Evolutionary conservation across 1,140 invertebrate species (phyloP), one percentile per base, ranked within the genome.

Genomic region (Drosophila jambulina): DNA sequence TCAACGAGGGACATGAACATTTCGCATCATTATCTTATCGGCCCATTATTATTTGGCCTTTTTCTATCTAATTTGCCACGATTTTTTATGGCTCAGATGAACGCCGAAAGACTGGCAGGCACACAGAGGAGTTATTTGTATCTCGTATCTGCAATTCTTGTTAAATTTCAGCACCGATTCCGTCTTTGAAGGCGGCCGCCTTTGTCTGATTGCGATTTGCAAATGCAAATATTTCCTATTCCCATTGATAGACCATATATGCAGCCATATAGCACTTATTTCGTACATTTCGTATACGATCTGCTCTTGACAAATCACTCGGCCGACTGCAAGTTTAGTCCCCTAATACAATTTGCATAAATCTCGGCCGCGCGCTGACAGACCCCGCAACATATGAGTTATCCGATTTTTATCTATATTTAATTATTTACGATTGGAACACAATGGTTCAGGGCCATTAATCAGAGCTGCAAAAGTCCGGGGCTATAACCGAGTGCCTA

Each of bases 381-480:
- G 42, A 36, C 46, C n/a, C n/a, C 19, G 36, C n/a, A 65, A 59
- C 67, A 68, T 79, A 78, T 70, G 74, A 85, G 82, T 81, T 86
- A 85, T 85, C 83, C 69, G 83, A 87, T 88, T 82, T 74, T 78
- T 83, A 87, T 87, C 83, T 88, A 88, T 83, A 81, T 78, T 81
- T 82, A 85, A 85, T 85, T 85, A 85, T 83, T 87, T 83, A 64
- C 84, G 83, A 86, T 85, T 84, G 82, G 68, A 85, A 62, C 78
- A 81, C 77, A 85, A 84, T 85, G 82, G 82, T 74, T 84, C 74
- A 85, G 68, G 80, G 80, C 76, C 83, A 86, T 87, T 87, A 87
- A 88, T 87, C 83, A 88, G 83, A 74, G 63, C 82, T 48, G 56
- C 40, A 69, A 57, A 43, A 42, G 38, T 60, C 46, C 25, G 21